These are phyloP conservation scores for Notocelia uddmanniana DNA, from an alignment of 2,888 invertebrate species.

Conservation along the genomic window DNA sequence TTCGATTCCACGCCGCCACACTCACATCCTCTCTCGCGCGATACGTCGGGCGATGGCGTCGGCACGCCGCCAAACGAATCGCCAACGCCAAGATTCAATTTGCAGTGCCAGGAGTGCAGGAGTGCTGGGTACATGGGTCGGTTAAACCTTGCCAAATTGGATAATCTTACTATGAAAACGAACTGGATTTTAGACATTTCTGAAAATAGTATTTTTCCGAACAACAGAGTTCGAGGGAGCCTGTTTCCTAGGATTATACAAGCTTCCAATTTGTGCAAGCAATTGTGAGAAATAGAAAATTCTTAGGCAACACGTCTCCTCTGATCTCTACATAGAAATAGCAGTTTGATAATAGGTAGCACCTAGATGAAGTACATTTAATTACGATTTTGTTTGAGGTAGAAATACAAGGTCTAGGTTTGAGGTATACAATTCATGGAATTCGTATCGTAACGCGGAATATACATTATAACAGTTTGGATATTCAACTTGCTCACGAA, in stretches of 20 bases:
- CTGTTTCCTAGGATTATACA: background rate
- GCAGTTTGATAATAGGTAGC: background rate
- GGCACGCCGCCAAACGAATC: constrained; percentile 58
- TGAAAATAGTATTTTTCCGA: constrained; percentile 49
- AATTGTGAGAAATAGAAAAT: background rate
- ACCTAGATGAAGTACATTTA: too few species aligned
- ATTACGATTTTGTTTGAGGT: too few species aligned
- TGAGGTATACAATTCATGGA: too few species aligned
- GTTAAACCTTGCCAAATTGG: constrained; percentile 71
- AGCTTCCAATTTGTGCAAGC: background rate
- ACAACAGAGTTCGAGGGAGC: constrained; percentile 45
- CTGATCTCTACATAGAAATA: background rate
- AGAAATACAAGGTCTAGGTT: too few species aligned
- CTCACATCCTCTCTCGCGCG: background rate
- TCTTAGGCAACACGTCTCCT: background rate
- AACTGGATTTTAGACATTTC: constrained; percentile 47
- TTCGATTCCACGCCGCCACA: background rate
- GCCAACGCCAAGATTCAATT: constrained; percentile 71
- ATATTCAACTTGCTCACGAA: too few species aligned
- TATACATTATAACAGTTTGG: background rate
- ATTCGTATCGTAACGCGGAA: too few species aligned
- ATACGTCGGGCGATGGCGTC: constrained; percentile 42
- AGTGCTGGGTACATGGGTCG: constrained; percentile 57
- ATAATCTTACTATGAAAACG: constrained; percentile 59
- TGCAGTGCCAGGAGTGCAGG: constrained; percentile 61